Evolutionary conservation across 1,140 invertebrate genomes (phyloP), one percentile per base, ranked within the genome.

Genomic region (Scaptomyza graminum): DNA sequence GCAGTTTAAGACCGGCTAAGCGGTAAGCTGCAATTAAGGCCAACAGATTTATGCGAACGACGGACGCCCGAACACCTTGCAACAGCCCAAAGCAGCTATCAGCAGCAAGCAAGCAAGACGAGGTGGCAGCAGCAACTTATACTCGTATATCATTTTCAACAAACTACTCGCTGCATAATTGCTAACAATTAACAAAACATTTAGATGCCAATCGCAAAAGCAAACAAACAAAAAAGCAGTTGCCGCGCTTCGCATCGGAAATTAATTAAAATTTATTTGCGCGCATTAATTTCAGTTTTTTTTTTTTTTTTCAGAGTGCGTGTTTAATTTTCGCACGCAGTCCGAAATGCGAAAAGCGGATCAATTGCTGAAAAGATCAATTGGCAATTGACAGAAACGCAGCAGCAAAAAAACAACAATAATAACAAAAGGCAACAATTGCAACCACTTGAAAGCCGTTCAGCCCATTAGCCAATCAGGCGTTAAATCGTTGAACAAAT

Each of bases 311-410:
- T 18, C 25, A n/a, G 18, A 22, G 18, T 22, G 25, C 6, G 25
- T 28, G 28, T 56, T 8, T 13, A n/a, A 46, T 59, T 71, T 68
- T 75, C 57, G 74, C 82, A 87, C 82, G 77, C 77, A 65, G 44
- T 47, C 39, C 62, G 52, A 60, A 56, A 72, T 61, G 54, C 72
- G 61, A 18, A 84, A 84, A 88, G 79, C 83, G 79, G 83, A 87
- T 88, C 83, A 88, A 83, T 83, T 83, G 83, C 83, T 59, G 61
- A 87, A 87, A 87, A 88, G 83, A 88, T 87, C 83, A 87, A 88
- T 88, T 88, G 83, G 18, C 79, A 88, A 83, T 88, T 87, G 83
- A 82, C 81, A 88, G 87, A 52, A 39, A 61, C 65, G 13, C 44
- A 65, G 18, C 39, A 12, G 11, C 6, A 47, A 54, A 47, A 54